Percentiles rank a stretch among this genome's conserved stretches.
phyloP scores from a whole-genome alignment of 2,888 invertebrate species.

The Amphipoea lucens region DNA sequence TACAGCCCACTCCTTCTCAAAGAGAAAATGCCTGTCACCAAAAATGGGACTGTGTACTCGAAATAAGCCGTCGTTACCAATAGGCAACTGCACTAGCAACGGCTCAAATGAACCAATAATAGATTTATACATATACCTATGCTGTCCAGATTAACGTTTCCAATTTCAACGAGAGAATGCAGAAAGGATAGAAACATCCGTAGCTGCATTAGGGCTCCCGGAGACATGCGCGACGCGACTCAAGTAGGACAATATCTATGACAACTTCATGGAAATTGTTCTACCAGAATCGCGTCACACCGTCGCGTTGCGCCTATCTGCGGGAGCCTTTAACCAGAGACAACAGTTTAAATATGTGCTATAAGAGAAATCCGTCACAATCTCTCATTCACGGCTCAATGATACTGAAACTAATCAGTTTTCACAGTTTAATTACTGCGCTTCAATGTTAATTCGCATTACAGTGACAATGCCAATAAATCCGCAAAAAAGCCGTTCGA shows the following conservation, averaged over 20 bases:
- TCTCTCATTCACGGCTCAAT: constrained; percentile 57
- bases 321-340: not conserved
- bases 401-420: constrained; percentile 52
- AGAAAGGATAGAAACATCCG: not conserved
- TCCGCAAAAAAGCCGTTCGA: not conserved
- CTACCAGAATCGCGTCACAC: not conserved
- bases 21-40: not conserved
- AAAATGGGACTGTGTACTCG: not conserved
- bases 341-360: constrained; percentile 22
- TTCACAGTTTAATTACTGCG: constrained; percentile 45
- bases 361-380: constrained; percentile 51
- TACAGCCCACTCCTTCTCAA: not conserved
- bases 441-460: constrained; percentile 44
- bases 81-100: not conserved
- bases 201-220: not conserved
- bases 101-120: constrained; percentile 8
- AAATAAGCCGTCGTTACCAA: not conserved
- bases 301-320: not conserved
- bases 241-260: not conserved
- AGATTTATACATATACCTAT: not conserved
- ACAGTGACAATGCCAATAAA: constrained; percentile 24
- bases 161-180: constrained; percentile 10
- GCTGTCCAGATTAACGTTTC: constrained; percentile 12
- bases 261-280: not conserved
- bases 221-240: not conserved